Percentiles rank a stretch among this genome's conserved stretches.
phyloP scores from a whole-genome alignment of 2,888 invertebrate species.

The Brachypterus glaber region DNA sequence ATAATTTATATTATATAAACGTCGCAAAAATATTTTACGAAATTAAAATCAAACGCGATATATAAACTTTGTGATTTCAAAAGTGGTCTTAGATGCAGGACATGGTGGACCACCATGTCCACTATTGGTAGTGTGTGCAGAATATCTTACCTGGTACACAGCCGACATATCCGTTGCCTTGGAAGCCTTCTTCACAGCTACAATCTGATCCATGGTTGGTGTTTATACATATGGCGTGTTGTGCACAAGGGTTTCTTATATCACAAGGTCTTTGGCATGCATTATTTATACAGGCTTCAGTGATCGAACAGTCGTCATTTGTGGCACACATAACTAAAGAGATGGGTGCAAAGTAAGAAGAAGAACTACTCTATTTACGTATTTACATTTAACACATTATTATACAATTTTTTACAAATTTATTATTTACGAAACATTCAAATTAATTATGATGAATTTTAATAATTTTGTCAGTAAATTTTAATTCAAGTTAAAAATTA shows the following conservation, averaged over 20 bases:
- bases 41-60: too few relatives aligned
- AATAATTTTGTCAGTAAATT: conserved; percentile 4
- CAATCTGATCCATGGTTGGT: conserved; percentile 81
- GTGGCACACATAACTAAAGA: conserved; percentile 73
- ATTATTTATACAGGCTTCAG: conserved; percentile 77
- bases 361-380: conserved; percentile 12
- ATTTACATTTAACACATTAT: conserved; percentile 18
- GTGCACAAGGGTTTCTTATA: conserved; percentile 73
- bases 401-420: conserved; percentile 10
- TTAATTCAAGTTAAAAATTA: conserved; percentile 6
- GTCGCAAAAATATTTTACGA: too few relatives aligned
- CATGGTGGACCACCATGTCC: too few relatives aligned
- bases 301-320: conserved; percentile 76
- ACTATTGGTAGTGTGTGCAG: too few relatives aligned
- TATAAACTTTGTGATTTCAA: too few relatives aligned
- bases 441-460: conserved; percentile 4
- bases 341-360: conserved; percentile 33
- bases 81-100: too few relatives aligned
- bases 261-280: conserved; percentile 82
- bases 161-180: conserved; percentile 76
- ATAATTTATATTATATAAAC: too few relatives aligned
- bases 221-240: conserved; percentile 78
- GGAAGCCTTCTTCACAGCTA: conserved; percentile 74
- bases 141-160: conserved; percentile 70
- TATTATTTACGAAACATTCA: too few relatives aligned